These are phyloP conservation scores for Cyclargus thomasi DNA, from an alignment of 1,140 invertebrate species.

Conservation along the genomic window DNA sequence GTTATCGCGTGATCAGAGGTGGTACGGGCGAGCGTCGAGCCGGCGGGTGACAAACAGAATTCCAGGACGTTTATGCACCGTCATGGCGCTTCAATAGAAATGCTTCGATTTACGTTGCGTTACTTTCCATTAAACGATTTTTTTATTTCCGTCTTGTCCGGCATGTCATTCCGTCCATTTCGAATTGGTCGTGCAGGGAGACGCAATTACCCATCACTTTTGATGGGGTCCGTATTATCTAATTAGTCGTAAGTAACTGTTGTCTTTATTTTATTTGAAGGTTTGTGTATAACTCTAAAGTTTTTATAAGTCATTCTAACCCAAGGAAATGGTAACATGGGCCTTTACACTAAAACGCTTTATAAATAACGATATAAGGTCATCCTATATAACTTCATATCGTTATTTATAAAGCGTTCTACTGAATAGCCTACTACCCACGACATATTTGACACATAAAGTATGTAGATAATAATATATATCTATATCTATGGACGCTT, in stretches of 20 bases:
- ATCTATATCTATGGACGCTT: no score
- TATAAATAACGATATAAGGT: no score
- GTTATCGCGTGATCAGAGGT: slow-evolving; percentile 37
- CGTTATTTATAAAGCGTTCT: no score
- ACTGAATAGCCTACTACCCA: no score
- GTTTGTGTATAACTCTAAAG: neutral
- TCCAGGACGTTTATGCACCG: slow-evolving; percentile 61
- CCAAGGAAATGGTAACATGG: no score
- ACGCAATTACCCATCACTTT: slow-evolving; percentile 4
- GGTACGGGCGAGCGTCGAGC: slow-evolving; percentile 21
- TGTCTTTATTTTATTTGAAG: neutral
- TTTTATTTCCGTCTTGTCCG: slow-evolving; percentile 25
- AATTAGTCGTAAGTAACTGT: slow-evolving; percentile 4
- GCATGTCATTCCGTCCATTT: slow-evolving; percentile 18
- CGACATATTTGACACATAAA: no score
- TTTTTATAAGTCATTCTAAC: no score
- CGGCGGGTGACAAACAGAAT: slow-evolving; percentile 66
- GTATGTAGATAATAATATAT: no score
- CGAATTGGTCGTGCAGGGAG: slow-evolving; percentile 9
- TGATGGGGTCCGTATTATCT: slow-evolving; percentile 12
- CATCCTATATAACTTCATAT: no score
- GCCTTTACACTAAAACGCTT: no score
- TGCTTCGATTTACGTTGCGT: slow-evolving; percentile 47
- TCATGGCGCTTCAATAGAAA: slow-evolving; percentile 68
- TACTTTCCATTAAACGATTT: slow-evolving; percentile 30